A percentile compares a stretch with the other conserved stretches of the same genome.
phyloP scores from a whole-genome alignment of 2,113 vertebrate species.

The Eulemur macaco region DNA sequence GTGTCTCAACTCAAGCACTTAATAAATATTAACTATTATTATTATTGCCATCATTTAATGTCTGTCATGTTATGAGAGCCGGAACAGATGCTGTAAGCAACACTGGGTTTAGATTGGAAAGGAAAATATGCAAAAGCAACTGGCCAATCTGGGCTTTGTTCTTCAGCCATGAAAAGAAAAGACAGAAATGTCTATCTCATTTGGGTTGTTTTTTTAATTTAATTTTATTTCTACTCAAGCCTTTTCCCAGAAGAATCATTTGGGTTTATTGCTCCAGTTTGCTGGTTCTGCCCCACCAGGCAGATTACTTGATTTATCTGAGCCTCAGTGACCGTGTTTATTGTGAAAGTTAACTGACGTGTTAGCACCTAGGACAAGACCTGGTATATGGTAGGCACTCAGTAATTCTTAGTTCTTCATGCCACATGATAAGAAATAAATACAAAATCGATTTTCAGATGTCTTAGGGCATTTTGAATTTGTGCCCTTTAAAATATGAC shows the following conservation, averaged over 20 bases:
- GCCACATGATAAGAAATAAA: background rate
- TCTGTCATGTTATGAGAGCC: background rate
- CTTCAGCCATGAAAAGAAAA: background rate
- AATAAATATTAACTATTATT: background rate
- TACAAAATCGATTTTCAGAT: background rate
- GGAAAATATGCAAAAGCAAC: background rate
- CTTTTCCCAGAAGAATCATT: too few species aligned
- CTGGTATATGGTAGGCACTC: background rate
- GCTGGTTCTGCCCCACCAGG: background rate
- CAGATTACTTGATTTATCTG: background rate
- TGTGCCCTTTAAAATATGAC: background rate
- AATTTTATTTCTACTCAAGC: too few species aligned
- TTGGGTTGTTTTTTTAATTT: background rate
- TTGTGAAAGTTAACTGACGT: background rate
- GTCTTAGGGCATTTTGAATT: constrained; percentile 30
- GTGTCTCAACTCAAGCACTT: background rate
- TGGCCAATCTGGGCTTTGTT: background rate
- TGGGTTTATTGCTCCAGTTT: background rate
- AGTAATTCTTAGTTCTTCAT: constrained; percentile 13
- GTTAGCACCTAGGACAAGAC: background rate
- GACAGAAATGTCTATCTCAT: background rate
- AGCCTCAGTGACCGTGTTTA: background rate
- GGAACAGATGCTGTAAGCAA: background rate
- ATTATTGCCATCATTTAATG: background rate
- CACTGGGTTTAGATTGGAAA: background rate